Percentiles rank a stretch among this genome's conserved stretches.
phyloP scores from a whole-genome alignment of 1,140 invertebrate genomes.

The Apis cerana region DNA sequence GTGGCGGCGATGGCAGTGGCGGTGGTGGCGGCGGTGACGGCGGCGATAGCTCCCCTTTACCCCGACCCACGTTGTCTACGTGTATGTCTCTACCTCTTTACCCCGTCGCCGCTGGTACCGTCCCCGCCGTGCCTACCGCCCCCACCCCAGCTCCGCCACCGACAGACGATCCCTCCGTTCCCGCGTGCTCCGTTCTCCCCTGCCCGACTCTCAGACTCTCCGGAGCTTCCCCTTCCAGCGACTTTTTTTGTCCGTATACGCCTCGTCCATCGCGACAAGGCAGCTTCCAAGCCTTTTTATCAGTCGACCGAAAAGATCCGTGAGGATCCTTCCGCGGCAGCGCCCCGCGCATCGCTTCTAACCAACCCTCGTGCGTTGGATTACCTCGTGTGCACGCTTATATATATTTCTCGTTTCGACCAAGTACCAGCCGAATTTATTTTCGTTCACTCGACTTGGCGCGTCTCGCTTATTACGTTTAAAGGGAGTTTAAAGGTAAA shows the following conservation, averaged over 20 bases:
- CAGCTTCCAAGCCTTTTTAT: constrained; percentile 73
- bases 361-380: constrained; percentile 45
- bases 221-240: constrained; percentile 67
- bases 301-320: constrained; percentile 72
- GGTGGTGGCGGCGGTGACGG: constrained; percentile 25
- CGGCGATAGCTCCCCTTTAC: constrained; percentile 68
- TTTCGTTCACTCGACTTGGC: background rate
- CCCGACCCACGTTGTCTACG: constrained; percentile 70
- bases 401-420: constrained; percentile 1
- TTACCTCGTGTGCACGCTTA: constrained; percentile 18
- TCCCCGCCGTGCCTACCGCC: constrained; percentile 48
- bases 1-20: background rate
- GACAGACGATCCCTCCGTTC: constrained; percentile 50
- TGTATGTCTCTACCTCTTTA: constrained; percentile 57
- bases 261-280: constrained; percentile 69
- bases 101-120: constrained; percentile 46
- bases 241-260: constrained; percentile 70
- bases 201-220: constrained; percentile 53
- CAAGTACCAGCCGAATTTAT: constrained; percentile 17
- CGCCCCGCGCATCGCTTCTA: constrained; percentile 36
- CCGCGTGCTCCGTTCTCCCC: constrained; percentile 44
- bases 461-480: background rate
- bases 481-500: background rate
- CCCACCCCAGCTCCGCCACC: constrained; percentile 41
- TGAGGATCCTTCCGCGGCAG: constrained; percentile 59